Evolutionary conservation across 1,140 invertebrate species (phyloP), one percentile per base, ranked within the genome.

Genomic region (Cyclina sinensis): DNA sequence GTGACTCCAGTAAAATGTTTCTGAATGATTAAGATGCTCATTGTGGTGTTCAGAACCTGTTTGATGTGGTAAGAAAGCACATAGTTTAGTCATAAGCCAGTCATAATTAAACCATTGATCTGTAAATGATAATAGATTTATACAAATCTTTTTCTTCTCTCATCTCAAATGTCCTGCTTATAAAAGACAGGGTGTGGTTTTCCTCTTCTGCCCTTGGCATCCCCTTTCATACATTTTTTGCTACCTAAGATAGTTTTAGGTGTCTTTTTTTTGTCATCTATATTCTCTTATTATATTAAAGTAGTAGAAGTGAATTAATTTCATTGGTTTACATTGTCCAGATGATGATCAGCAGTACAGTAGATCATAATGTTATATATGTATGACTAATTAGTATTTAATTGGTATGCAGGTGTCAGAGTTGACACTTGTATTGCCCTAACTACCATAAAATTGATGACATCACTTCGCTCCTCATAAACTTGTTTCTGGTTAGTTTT

Each of bases 51-150:
- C 65, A 37, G 0, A 16, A 70, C 16, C 18, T 70, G 65, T 70
- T 70, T 70, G 65, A 70, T 70, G 65, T 70, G 65, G 65, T 70
- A 30, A 27, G 12, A n/a, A n/a, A n/a, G 14, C 30, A 16, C 4
- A 39, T 70, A 70, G 43, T 70, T 70, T 70, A 70, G 65, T 70
- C 65, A 37, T 70, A 1, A 5, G 65, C 11, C 16, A 70, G 37
- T 70, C 18, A 70, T 70, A 70, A 70, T 70, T 70, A 32, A 70
- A 30, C 65, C 32, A 70, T 70, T 70, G 32, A 70, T 70, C 65
- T 70, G 65, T 70, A 70, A 70, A 70, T 70, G 37, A 70, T 70
- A 27, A 70, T 70, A 70, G 65, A 70, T 70, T n/a, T 70, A 70
- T 39, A 70, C 65, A 70, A 65, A 37, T n/a, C 27, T 16, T 30